phyloP scores from a whole-genome alignment of 1,140 invertebrate species.

The Pogonus chalceus region DNA sequence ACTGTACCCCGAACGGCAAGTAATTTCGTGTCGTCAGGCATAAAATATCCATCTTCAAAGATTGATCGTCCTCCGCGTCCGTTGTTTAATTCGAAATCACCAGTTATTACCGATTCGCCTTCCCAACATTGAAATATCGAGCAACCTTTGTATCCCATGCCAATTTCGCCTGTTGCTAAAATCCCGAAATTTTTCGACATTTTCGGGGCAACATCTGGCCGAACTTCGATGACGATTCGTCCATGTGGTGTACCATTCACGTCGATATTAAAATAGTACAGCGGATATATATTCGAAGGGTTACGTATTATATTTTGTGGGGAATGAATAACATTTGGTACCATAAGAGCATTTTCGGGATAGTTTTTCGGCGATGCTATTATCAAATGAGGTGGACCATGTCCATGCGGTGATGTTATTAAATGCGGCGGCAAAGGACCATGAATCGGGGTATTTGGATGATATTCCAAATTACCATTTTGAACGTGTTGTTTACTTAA shows the following conservation, averaged over 20 bases:
- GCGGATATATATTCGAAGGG: conserved; percentile 48
- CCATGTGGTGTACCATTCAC: conserved; percentile 59
- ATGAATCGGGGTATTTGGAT: conserved; percentile 26
- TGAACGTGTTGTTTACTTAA: conserved; percentile 45
- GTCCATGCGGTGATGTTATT: conserved; percentile 29
- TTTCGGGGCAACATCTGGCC: conserved; percentile 74
- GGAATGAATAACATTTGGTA: conserved; percentile 33
- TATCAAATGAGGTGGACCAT: conserved; percentile 31
- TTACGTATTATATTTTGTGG: conserved; percentile 38
- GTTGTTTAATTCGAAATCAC: conserved; percentile 73
- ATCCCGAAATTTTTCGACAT: conserved; percentile 84
- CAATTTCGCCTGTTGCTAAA: conserved; percentile 67
- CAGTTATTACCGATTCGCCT: conserved; percentile 68
- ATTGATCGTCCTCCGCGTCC: conserved; percentile 68
- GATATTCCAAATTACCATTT: conserved; percentile 46
- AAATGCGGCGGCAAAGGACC: conserved; percentile 10
- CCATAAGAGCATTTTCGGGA: conserved; percentile 29
- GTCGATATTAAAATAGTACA: conserved; percentile 69
- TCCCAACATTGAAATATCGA: conserved; percentile 74
- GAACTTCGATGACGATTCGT: conserved; percentile 71
- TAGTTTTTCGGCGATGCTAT: conserved; percentile 32
- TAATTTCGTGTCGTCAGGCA: conserved; percentile 72
- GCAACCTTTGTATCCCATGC: conserved; percentile 69
- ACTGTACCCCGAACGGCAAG: conserved; percentile 65
- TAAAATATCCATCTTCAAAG: conserved; percentile 65